Percentiles rank a stretch among this genome's conserved stretches.
These are phyloP conservation scores for Tetragonula clypearis DNA, from an alignment of 1,140 invertebrate species.

Conservation along the genomic window DNA sequence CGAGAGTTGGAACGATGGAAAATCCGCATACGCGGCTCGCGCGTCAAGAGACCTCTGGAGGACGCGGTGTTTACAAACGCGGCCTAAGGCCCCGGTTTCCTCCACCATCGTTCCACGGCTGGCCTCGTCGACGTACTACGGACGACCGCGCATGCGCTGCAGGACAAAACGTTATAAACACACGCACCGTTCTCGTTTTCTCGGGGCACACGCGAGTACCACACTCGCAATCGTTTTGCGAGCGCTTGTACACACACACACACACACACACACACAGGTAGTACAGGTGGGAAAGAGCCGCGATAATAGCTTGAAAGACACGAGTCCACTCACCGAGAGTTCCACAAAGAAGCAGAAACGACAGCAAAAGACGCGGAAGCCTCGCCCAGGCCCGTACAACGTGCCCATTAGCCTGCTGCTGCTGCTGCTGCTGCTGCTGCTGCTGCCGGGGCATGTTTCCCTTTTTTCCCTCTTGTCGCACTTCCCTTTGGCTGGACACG, in stretches of 20 bases:
- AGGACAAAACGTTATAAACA: conserved; percentile 33
- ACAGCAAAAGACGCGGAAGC: conserved; percentile 38
- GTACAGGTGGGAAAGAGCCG: neutral
- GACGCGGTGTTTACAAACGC: neutral
- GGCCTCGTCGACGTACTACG: conserved; percentile 32
- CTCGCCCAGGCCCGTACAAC: conserved; percentile 60
- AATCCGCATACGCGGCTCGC: neutral
- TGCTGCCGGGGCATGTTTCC: conserved; percentile 20
- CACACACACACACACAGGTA: neutral
- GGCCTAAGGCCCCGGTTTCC: conserved; percentile 47
- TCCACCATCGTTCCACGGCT: neutral
- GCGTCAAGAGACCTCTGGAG: neutral
- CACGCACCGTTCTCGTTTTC: neutral
- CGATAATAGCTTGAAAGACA: conserved; percentile 47
- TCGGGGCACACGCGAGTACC: conserved; percentile 6
- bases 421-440: neutral
- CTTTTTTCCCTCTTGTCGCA: neutral
- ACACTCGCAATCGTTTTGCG: neutral
- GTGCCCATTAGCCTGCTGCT: neutral
- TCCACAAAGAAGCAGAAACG: conserved; percentile 60
- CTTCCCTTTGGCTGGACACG: neutral
- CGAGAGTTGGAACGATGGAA: neutral
- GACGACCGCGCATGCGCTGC: conserved; percentile 50
- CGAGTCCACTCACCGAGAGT: conserved; percentile 67
- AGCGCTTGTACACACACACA: neutral